phyloP scores from a whole-genome alignment of 2,113 vertebrate genomes.

The Sylvietta virens region DNA sequence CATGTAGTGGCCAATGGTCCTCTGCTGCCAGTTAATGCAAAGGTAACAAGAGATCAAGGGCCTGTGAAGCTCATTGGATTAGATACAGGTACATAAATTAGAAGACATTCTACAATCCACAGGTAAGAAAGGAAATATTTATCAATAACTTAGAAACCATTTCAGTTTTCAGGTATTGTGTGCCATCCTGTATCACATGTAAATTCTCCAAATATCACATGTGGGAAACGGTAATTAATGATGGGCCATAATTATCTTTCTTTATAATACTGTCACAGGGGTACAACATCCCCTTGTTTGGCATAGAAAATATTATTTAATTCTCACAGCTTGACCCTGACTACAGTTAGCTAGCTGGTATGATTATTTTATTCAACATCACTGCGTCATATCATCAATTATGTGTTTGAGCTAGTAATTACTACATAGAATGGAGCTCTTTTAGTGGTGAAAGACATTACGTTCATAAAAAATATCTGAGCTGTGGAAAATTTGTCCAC shows the following conservation, averaged over 20 bases:
- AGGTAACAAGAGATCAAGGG: background rate
- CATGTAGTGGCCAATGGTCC: background rate
- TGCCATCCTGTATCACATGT: background rate
- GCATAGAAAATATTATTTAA: background rate
- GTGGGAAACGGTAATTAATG: background rate
- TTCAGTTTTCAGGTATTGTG: background rate
- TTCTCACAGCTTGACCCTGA: background rate
- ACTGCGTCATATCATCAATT: background rate
- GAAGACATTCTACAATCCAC: background rate
- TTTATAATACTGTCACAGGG: background rate
- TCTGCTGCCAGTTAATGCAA: background rate
- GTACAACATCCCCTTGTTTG: background rate
- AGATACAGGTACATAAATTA: background rate
- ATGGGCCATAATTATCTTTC: background rate
- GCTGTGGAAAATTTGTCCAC: background rate
- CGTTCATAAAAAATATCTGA: background rate
- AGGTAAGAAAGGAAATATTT: background rate
- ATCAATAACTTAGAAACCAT: background rate
- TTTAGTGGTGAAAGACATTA: background rate
- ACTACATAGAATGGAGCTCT: background rate
- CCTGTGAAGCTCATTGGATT: background rate
- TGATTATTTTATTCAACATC: background rate
- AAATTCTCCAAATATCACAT: background rate
- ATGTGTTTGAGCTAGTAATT: background rate
- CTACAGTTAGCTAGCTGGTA: background rate